These are phyloP conservation scores for Aromia moschata DNA, from an alignment of 2,888 invertebrate genomes.

Conservation along the genomic window DNA sequence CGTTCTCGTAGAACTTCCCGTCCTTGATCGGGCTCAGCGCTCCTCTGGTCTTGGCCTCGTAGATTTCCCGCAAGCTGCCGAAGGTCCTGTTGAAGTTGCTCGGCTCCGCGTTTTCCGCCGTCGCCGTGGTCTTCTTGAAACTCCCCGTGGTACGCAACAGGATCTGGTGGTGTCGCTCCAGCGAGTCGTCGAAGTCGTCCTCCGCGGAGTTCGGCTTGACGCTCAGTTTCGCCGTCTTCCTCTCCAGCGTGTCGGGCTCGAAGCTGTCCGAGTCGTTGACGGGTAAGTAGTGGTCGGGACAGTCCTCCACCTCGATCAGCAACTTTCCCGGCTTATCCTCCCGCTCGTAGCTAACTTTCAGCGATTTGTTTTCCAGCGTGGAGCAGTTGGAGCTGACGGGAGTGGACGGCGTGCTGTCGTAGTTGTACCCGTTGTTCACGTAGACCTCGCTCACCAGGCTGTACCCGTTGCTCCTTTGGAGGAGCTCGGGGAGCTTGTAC, in stretches of 20 bases:
- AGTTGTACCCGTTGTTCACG: conserved; percentile 78
- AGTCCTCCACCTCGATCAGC: conserved; percentile 85
- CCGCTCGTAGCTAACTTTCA: conserved; percentile 65
- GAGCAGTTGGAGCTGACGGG: conserved; percentile 68
- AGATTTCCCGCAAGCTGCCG: conserved; percentile 78
- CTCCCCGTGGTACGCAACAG: conserved; percentile 75
- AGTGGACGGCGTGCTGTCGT: conserved; percentile 69
- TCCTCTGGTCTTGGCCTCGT: conserved; percentile 70
- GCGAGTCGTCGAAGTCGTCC: conserved; percentile 66
- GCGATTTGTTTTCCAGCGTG: conserved; percentile 62
- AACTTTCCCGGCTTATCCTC: conserved; percentile 79
- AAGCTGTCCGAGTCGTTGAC: conserved; percentile 84
- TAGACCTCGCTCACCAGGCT: conserved; percentile 82
- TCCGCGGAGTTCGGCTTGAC: conserved; percentile 45
- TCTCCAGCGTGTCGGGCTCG: conserved; percentile 86
- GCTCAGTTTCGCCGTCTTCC: conserved; percentile 71
- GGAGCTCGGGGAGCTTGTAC: conserved; percentile 66
- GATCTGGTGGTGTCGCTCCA: conserved; percentile 68
- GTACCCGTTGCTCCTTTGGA: conserved; percentile 67
- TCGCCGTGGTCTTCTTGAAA: conserved; percentile 67
- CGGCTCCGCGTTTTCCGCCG: conserved; percentile 14
- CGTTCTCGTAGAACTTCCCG: conserved; percentile 56
- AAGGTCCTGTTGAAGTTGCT: conserved; percentile 65
- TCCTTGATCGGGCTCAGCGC: conserved; percentile 61
- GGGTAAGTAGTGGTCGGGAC: conserved; percentile 78